Evolutionary conservation across 2,888 invertebrate genomes (phyloP), one percentile per base, ranked within the genome.

Genomic region (Cheilosia variabilis): DNA sequence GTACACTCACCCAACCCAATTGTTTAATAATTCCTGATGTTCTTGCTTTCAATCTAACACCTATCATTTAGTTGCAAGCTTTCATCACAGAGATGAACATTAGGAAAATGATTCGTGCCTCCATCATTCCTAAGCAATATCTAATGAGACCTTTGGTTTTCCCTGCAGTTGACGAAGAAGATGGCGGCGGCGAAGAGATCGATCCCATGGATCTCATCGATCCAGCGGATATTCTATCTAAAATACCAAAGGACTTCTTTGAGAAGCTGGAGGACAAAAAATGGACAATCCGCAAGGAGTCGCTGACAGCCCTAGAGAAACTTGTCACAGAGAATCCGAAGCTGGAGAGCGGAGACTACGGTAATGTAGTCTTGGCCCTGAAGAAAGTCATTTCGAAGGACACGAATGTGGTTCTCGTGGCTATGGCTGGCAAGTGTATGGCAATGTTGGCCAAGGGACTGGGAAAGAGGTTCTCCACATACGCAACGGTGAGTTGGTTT

Each of bases 281-380:
- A 90, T 99, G 98, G 99, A 97, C 97, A 90, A 97, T 99, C 76
- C 93, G 99, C 34, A 98, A 98, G 90, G 98, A 99, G 90, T 96
- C 96, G 0, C 91, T 99, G 15, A 99, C 99, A 88, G 93, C 94
- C 0, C 91, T 99, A 13, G 97, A 98, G 87, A 94, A 94, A 87
- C 93, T 98, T 22, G 91, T 97, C 10, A 91, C 90, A 0, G 96
- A 96, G 88, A 95, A 94, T 90, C 98, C 97, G 0, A 98, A 96
- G 91, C 91, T 99, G 57, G 98, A 98, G 90, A 95, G 95, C 88
- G 98, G 98, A 0, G 99, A 99, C 90, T 99, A 98, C 92, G 97
- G 97, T 1, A 97, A 98, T 89, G 90, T 99, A 65, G 96, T 99
- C 24, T 94, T 96, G 89, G 96, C 96, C 13, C 93, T 99, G 76